Percentiles rank a stretch among this genome's conserved stretches.
Evolutionary conservation across 2,113 vertebrate genomes (phyloP).

Genomic region (Paratilapia polleni): DNA sequence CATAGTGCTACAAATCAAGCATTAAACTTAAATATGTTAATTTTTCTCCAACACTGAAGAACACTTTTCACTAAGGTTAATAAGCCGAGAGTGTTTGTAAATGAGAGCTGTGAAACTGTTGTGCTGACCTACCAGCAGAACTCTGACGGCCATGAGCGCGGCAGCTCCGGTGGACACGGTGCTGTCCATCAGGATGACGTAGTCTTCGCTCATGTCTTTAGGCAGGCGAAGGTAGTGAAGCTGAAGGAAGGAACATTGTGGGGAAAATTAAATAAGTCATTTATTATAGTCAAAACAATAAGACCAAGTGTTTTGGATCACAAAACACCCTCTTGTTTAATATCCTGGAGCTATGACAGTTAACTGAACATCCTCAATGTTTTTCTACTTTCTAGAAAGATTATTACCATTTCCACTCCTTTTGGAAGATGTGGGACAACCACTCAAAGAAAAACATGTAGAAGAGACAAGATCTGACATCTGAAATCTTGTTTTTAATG

Average conservation of each 20-base stretch:
- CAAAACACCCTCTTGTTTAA: too few relatives aligned
- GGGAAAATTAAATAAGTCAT: too few relatives aligned
- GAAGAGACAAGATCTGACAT: background rate
- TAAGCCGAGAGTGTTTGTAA: too few relatives aligned
- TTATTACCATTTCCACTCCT: background rate
- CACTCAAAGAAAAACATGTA: background rate
- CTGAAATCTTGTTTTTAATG: background rate
- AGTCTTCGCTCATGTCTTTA: conserved; percentile 92
- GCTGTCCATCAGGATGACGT: conserved; percentile 94
- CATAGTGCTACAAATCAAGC: too few relatives aligned
- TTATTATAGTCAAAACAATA: too few relatives aligned
- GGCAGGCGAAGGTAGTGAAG: conserved; percentile 91
- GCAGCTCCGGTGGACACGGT: conserved; percentile 90
- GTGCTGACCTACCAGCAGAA: conserved; percentile 82
- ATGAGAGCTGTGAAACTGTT: background rate
- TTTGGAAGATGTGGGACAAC: background rate
- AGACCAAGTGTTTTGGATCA: too few relatives aligned
- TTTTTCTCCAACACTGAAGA: too few relatives aligned
- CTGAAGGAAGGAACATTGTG: conserved; percentile 57
- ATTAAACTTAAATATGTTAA: too few relatives aligned
- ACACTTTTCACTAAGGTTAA: too few relatives aligned
- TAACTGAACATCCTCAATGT: too few relatives aligned
- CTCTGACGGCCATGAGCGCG: conserved; percentile 89
- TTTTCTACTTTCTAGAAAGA: too few relatives aligned
- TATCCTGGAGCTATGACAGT: too few relatives aligned